Percentiles rank a stretch among this genome's conserved stretches.
phyloP scores from a whole-genome alignment of 23 tunicate genomes.

The Styela clava region DNA sequence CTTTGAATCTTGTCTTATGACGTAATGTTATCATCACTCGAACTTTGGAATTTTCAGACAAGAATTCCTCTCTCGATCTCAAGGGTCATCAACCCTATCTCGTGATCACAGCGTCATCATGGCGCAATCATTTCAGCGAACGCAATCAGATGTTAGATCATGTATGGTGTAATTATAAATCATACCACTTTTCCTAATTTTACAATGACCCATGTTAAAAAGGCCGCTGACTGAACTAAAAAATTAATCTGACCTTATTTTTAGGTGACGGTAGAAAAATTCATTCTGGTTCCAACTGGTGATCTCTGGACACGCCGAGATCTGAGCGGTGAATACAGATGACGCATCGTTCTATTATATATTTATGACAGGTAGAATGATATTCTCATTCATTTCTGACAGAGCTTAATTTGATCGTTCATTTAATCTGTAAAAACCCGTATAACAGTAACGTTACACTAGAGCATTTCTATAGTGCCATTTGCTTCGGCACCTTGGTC shows the following conservation, averaged over 20 bases:
- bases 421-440: too few species aligned
- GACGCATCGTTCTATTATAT: constrained; percentile 56
- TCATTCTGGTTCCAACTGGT: constrained; percentile 84
- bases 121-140: neutral
- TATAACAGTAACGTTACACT: too few species aligned
- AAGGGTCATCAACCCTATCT: neutral
- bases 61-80: neutral
- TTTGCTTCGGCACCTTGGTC: constrained; percentile 81
- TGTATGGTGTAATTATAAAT: too few species aligned
- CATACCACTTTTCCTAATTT: too few species aligned
- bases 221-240: too few species aligned
- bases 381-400: too few species aligned
- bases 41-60: neutral
- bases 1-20: too few species aligned
- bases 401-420: too few species aligned
- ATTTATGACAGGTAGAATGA: constrained; percentile 72
- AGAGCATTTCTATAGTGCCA: too few species aligned
- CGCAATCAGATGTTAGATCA: too few species aligned
- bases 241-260: too few species aligned
- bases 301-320: constrained; percentile 72
- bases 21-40: neutral
- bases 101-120: neutral
- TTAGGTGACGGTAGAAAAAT: constrained; percentile 65
- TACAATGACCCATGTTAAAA: neutral
- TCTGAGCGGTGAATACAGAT: constrained; percentile 35